phyloP scores from a whole-genome alignment of 2,113 vertebrate species.

The Cheilinus undulatus region DNA sequence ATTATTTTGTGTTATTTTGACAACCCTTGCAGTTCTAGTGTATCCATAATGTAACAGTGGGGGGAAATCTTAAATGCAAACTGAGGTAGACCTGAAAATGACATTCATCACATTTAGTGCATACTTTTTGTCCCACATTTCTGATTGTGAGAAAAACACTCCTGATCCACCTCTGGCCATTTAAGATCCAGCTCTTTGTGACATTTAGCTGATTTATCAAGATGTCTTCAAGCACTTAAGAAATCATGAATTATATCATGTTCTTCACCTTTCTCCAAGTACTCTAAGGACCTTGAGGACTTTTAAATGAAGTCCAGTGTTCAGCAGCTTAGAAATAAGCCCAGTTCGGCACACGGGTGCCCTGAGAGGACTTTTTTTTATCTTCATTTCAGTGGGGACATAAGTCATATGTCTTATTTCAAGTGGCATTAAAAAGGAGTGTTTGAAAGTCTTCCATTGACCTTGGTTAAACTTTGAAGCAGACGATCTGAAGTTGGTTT shows the following conservation, averaged over 20 bases:
- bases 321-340: constrained; percentile 38
- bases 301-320: constrained; percentile 11
- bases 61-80: too few relatives aligned
- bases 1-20: too few relatives aligned
- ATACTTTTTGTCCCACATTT: neutral
- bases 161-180: constrained; percentile 10
- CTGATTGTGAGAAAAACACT: constrained; percentile 10
- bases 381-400: constrained; percentile 24
- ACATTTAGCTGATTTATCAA: constrained; percentile 17
- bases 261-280: constrained; percentile 11
- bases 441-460: constrained; percentile 13
- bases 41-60: too few relatives aligned
- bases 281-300: constrained; percentile 29
- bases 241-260: constrained; percentile 14
- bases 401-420: constrained; percentile 21
- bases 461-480: constrained; percentile 30
- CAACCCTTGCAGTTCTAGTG: too few relatives aligned
- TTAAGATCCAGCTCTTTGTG: constrained; percentile 26
- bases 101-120: constrained; percentile 1
- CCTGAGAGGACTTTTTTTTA: constrained; percentile 12
- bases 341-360: constrained; percentile 12
- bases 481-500: neutral
- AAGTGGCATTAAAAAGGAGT: constrained; percentile 24
- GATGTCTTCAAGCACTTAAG: constrained; percentile 1
- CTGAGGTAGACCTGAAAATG: too few relatives aligned